phyloP scores from a whole-genome alignment of 2,797 vertebrate genomes.

The Falco rusticolus region DNA sequence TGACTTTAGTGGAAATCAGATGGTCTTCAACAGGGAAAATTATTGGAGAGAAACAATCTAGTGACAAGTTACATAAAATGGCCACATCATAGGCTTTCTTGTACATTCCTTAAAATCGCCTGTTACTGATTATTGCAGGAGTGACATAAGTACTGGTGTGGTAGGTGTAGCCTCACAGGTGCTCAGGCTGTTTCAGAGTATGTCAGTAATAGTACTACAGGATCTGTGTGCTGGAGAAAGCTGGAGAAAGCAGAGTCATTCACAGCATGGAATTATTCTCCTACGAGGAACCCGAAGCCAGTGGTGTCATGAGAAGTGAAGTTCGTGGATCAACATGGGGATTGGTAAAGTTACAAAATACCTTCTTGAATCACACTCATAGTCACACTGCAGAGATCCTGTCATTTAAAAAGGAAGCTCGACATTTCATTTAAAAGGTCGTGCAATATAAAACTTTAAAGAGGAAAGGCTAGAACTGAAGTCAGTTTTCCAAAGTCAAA shows the following conservation, averaged over 20 bases:
- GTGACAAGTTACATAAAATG: neutral
- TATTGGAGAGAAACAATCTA: neutral
- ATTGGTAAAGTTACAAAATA: neutral
- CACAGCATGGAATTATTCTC: neutral
- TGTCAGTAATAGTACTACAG: rapidly evolving
- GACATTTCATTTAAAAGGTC: conserved; percentile 47
- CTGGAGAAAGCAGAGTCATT: neutral
- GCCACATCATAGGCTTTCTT: rapidly evolving
- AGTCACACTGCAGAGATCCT: neutral
- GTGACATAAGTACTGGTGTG: neutral
- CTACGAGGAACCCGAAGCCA: neutral
- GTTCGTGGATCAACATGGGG: neutral
- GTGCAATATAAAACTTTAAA: conserved; percentile 16
- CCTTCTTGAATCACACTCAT: conserved; percentile 3
- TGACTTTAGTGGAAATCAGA: neutral
- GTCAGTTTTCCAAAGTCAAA: conserved; percentile 41
- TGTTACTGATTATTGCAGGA: neutral
- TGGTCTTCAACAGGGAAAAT: neutral
- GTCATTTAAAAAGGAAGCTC: conserved; percentile 34
- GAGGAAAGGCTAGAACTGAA: conserved; percentile 33
- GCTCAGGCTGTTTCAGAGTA: rapidly evolving
- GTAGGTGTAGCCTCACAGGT: neutral
- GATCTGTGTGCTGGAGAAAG: neutral
- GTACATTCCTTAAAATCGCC: neutral
- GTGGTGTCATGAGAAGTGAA: neutral